Percentiles rank a stretch among this genome's conserved stretches.
phyloP scores from a whole-genome alignment of 2,113 vertebrate genomes.

The Myotis brandtii region DNA sequence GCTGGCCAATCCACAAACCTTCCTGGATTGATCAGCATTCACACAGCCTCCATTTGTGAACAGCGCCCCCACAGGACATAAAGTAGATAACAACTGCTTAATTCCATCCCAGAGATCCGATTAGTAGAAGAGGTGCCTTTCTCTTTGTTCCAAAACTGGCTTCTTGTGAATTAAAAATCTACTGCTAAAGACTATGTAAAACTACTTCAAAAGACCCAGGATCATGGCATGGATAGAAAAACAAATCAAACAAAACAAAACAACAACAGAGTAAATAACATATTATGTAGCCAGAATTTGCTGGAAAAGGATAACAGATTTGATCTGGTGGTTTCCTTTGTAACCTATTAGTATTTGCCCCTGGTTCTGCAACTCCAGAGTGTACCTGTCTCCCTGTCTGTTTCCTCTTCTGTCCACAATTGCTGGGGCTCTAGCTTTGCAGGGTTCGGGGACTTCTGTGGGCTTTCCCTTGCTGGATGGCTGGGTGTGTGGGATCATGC shows the following conservation, averaged over 20 bases:
- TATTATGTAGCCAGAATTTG: background rate
- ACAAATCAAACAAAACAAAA: background rate
- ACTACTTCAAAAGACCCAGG: background rate
- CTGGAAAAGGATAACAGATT: background rate
- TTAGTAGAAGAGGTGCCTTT: background rate
- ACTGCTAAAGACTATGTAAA: background rate
- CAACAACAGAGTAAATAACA: background rate
- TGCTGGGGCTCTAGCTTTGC: background rate
- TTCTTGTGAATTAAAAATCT: background rate
- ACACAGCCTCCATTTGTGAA: background rate
- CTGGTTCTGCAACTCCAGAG: background rate
- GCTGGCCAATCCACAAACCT: rapidly evolving
- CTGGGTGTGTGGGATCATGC: background rate
- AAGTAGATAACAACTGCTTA: rapidly evolving
- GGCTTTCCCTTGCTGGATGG: background rate
- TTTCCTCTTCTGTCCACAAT: background rate
- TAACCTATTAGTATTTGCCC: background rate
- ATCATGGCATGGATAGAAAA: background rate
- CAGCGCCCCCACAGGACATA: too few species aligned
- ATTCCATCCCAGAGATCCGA: background rate
- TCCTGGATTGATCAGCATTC: background rate
- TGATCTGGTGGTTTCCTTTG: background rate
- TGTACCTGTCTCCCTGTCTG: too few species aligned
- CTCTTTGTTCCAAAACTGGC: background rate
- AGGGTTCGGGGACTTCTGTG: background rate